Evolutionary conservation across 2,797 vertebrate species (phyloP).

Genomic region (Anableps anableps): DNA sequence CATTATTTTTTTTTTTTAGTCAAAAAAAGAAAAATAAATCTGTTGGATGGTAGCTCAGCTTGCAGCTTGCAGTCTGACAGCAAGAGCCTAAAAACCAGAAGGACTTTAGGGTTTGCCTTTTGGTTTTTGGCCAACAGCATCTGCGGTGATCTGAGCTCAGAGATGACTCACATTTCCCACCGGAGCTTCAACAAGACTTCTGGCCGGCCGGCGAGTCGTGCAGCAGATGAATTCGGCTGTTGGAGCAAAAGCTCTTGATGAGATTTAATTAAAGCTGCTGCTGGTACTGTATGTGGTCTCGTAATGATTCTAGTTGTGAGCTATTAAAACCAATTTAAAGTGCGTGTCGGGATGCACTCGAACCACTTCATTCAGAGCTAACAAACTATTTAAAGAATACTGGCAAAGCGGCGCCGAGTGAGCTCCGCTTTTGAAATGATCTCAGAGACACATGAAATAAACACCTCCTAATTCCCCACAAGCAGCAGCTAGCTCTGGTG

Average conservation of each 20-base stretch:
- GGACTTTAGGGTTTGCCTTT: constrained; percentile 53
- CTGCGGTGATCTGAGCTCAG: constrained; percentile 45
- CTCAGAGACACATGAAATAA: constrained; percentile 36
- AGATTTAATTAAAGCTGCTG: constrained; percentile 51
- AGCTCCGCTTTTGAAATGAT: constrained; percentile 45
- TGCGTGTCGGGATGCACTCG: constrained; percentile 24
- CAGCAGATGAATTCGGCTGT: constrained; percentile 27
- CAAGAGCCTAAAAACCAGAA: constrained; percentile 37
- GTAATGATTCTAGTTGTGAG: constrained; percentile 33
- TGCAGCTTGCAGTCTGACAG: constrained; percentile 24
- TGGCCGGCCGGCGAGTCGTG: constrained; percentile 13
- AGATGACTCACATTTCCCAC: constrained; percentile 60
- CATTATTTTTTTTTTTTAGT: neutral
- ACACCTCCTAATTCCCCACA: constrained; percentile 13
- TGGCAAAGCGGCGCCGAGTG: constrained; percentile 28
- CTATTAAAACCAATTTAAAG: constrained; percentile 51
- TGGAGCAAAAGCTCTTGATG: constrained; percentile 30
- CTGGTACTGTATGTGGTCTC: constrained; percentile 51
- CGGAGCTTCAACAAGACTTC: constrained; percentile 32
- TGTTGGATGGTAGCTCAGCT: constrained; percentile 19
- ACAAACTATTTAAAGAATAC: constrained; percentile 44
- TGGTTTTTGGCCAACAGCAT: constrained; percentile 51
- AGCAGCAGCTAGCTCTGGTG: neutral
- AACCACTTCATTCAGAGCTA: constrained; percentile 60
- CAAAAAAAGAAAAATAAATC: neutral